Percentiles rank a stretch among this genome's conserved stretches.
These are phyloP conservation scores for Lophius piscatorius DNA, from an alignment of 2,113 vertebrate genomes.

Conservation along the genomic window DNA sequence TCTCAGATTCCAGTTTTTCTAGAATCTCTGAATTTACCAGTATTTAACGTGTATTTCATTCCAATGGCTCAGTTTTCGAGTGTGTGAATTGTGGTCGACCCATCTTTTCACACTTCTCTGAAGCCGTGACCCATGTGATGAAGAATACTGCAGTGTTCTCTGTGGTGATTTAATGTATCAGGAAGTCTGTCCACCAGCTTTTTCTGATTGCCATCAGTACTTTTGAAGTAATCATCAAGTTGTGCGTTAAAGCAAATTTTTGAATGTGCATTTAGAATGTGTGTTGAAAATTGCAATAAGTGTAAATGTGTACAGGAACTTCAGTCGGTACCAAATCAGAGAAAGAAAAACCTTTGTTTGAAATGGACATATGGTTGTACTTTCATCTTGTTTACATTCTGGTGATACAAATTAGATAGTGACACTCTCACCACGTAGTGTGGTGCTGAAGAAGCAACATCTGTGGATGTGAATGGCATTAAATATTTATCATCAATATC, in stretches of 20 bases:
- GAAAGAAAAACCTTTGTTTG: background rate
- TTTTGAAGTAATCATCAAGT: background rate
- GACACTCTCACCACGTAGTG: background rate
- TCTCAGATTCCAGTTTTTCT: constrained; percentile 17
- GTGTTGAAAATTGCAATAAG: constrained; percentile 10
- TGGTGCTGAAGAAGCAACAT: constrained; percentile 13
- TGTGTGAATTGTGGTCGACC: constrained; percentile 17
- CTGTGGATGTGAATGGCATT: constrained; percentile 33
- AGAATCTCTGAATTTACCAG: too few species aligned
- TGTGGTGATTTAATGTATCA: constrained; percentile 37
- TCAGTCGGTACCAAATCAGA: constrained; percentile 14
- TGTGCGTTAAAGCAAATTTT: constrained; percentile 5
- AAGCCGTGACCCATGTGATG: background rate
- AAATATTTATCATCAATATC: constrained; percentile 47
- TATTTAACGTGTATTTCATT: constrained; percentile 6
- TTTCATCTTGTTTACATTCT: constrained; percentile 19
- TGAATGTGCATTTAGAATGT: constrained; percentile 9
- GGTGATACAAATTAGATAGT: background rate
- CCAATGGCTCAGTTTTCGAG: constrained; percentile 4
- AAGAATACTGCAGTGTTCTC: background rate
- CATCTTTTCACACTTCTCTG: background rate
- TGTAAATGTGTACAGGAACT: constrained; percentile 17
- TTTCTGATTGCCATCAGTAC: constrained; percentile 1
- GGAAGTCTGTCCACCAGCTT: constrained; percentile 33
- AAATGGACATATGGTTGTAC: constrained; percentile 8